A percentile compares a stretch with the other conserved stretches of the same genome.
Evolutionary conservation across 1,140 invertebrate species (phyloP).

Genomic region (Saccostrea echinata): DNA sequence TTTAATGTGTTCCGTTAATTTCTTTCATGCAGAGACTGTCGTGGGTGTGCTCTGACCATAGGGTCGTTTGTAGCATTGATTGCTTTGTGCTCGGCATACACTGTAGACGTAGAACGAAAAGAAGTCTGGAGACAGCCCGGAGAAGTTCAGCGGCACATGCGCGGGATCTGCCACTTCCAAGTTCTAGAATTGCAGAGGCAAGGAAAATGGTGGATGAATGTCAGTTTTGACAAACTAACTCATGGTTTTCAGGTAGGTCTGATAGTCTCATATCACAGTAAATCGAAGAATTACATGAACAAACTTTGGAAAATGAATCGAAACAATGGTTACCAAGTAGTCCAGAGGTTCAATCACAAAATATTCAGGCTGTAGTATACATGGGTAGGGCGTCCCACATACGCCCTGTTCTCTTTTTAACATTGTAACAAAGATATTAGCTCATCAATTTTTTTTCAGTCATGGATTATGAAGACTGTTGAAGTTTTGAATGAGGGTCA

Average conservation of each 20-base stretch:
- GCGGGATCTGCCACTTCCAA: not conserved
- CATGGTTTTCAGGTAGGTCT: not conserved
- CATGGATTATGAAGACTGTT: not conserved
- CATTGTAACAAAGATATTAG: too few species aligned
- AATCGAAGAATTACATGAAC: too few species aligned
- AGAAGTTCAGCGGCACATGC: not conserved
- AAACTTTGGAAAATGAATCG: too few species aligned
- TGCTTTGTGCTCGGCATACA: not conserved
- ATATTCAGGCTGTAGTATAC: too few species aligned
- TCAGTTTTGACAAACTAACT: not conserved
- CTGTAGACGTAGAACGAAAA: not conserved
- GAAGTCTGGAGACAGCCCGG: not conserved
- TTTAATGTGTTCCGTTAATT: not conserved
- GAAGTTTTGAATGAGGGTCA: not conserved
- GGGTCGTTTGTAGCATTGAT: not conserved
- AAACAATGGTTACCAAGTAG: too few species aligned
- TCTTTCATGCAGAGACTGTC: not conserved
- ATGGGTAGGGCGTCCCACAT: too few species aligned
- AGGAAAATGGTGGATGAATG: not conserved
- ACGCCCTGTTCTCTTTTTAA: too few species aligned
- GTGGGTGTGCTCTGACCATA: not conserved
- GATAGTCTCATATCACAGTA: too few species aligned
- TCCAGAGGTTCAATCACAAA: too few species aligned
- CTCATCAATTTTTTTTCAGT: not conserved
- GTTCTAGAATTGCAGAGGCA: not conserved